Base-by-base conservation (phyloP, 2,113 vertebrate genomes). In the Proterorhinus semilunaris region DNA sequence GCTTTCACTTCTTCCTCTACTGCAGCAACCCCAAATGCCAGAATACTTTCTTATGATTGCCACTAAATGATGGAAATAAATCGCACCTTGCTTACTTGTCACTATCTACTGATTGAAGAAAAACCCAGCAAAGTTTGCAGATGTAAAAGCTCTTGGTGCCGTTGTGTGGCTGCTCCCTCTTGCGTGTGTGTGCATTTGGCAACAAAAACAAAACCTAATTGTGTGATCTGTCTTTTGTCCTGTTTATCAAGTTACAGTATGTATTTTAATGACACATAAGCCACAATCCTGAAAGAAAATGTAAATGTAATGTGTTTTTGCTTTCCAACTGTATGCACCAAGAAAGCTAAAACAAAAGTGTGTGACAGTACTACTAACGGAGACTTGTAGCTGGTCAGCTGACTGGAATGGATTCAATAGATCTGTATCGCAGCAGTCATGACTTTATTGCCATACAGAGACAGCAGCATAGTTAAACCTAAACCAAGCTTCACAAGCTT, bases 61-160 rank as follows among this genome's bases (percentile, higher is more conserved):
- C 10, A 44, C 58, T 74, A 70, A 90, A 86, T 72, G 82, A 80
- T 47, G 54, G 72, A 71, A 81, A 85, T 89, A 80, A 85, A 88
- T 86, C 87, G 87, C 66, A 6, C 36, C 57, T 7, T 27, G 65
- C 73, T 66, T 48, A 16, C 71, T 61, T 87, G 86, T 85, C 88
- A 82, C 62, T 36, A 36, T 36, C 27, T 36, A 10, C 42, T 66
- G 68, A 83, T 52, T 44, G 49, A 54, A 65, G 53, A 64, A 50
- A 51, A 64, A 68, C 63, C 55, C 79, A 81, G n/a, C n/a, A n/a
- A n/a, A n/a, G n/a, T n/a, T n/a, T n/a, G n/a, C n/a, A n/a, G n/a
- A n/a, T n/a, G n/a, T n/a, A n/a, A n/a, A n/a, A n/a, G 64, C 81
- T 77, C 79, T 64, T 82, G 58, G 27, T 82, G 65, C 74, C 74